A percentile compares a stretch with the other conserved stretches of the same genome.
phyloP scores from a whole-genome alignment of 2,888 invertebrate genomes.

The Chrysolina americana region DNA sequence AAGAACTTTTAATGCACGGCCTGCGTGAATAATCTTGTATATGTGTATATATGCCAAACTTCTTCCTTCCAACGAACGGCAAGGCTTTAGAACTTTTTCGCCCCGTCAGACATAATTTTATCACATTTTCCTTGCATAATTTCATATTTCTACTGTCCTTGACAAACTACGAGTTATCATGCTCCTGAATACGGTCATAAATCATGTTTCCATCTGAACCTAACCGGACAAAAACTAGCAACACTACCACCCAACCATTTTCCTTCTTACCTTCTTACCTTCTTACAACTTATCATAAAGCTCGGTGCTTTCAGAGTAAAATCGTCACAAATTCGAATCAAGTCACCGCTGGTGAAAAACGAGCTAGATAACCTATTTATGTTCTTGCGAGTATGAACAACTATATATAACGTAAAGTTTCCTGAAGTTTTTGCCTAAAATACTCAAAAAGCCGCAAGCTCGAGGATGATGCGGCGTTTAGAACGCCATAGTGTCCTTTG shows the following conservation, averaged over 20 bases:
- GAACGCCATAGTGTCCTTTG: constrained; percentile 7
- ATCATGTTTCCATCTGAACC: neutral
- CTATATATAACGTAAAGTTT: constrained; percentile 17
- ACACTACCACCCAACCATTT: neutral
- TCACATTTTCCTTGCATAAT: too few relatives aligned
- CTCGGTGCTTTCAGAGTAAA: neutral
- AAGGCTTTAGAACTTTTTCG: too few relatives aligned
- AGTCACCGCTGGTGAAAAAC: constrained; percentile 1
- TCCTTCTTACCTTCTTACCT: neutral
- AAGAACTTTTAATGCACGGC: too few relatives aligned
- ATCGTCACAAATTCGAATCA: constrained; percentile 1
- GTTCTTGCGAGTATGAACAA: constrained; percentile 7
- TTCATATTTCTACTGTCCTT: too few relatives aligned
- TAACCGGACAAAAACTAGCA: neutral
- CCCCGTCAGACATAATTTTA: too few relatives aligned
- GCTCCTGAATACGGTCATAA: neutral
- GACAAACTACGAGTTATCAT: too few relatives aligned
- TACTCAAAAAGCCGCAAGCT: constrained; percentile 4
- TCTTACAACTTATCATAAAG: too few relatives aligned
- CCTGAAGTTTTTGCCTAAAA: constrained; percentile 2
- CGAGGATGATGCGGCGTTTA: constrained; percentile 10
- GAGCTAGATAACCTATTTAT: constrained; percentile 5
- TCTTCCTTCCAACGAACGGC: too few relatives aligned
- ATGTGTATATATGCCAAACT: too few relatives aligned
- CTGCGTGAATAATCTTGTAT: too few relatives aligned